These are phyloP conservation scores for Pseudocheirus occidentalis DNA, from an alignment of 2,797 vertebrate species.

Conservation along the genomic window DNA sequence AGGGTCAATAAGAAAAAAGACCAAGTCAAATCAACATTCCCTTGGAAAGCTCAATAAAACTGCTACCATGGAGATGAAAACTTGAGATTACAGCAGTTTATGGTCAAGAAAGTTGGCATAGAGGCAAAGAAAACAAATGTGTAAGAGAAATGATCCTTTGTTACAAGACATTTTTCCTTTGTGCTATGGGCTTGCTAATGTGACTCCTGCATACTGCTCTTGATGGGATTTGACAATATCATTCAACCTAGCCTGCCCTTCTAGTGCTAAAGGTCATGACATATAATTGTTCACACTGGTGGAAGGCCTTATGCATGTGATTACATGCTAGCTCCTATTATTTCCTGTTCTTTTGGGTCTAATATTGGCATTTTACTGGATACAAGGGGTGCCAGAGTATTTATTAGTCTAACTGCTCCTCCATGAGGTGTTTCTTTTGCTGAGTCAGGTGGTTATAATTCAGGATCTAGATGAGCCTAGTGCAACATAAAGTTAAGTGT, in stretches of 20 bases:
- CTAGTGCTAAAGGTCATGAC: not conserved
- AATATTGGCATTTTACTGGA: not conserved
- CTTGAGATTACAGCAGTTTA: not conserved
- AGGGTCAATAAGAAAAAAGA: not conserved
- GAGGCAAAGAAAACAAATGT: not conserved
- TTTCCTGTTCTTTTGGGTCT: not conserved
- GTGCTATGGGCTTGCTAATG: not conserved
- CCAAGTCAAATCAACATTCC: not conserved
- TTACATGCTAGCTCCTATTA: not conserved
- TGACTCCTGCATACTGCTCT: not conserved
- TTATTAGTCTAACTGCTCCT: not conserved
- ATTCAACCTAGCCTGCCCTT: not conserved
- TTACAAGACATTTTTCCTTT: not conserved
- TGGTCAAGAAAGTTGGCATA: not conserved
- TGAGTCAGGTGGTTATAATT: not conserved
- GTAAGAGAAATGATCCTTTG: not conserved
- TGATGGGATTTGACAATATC: not conserved
- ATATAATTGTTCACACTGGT: not conserved
- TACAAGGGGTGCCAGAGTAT: not conserved
- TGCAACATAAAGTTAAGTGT: not conserved
- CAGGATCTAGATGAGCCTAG: not conserved
- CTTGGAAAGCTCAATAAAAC: not conserved
- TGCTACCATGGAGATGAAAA: not conserved
- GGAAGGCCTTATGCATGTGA: not conserved
- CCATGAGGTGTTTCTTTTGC: not conserved